Evolutionary conservation across 2,797 vertebrate species (phyloP), one percentile per base, ranked within the genome.

Genomic region (Macropus fuliginosus): DNA sequence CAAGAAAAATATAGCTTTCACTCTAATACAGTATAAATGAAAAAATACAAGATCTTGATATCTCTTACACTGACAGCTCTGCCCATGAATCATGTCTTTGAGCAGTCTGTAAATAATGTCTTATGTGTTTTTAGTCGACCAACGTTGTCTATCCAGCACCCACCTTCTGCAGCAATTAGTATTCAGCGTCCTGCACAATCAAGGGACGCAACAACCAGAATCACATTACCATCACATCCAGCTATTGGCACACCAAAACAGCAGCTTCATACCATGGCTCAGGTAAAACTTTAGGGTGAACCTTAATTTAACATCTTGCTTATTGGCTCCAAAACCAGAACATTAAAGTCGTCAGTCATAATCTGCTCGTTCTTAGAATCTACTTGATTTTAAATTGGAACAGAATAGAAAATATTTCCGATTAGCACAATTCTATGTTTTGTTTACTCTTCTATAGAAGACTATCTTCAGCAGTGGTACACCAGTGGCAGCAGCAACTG

Each of bases 381-480:
- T 21, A 28, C 54, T 50, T 90, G 92, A 13, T 5, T 91, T 62
- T 90, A 90, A 91, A 46, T 55, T 10, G 40, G 9, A 55, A 1
- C 1, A 11, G 6, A 92, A 50, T 54, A 10, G 54, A 46, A 54
- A 56, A 8, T 31, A 24, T 57, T 92, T 50, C 91, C 57, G 0
- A n/a, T 55, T 54, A 3, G 89, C 89, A 90, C 95, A 81, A 95
- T 40, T 92, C 34, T 92, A 54, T 96, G 56, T 0, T 91, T 97
- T 97, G 34, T 54, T 97, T 90, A 52, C 91, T 59, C 59, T 94
- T 95, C 91, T 91, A 13, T 97, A 99, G 99, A 99, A 99, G 98
- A 99, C 99, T 0, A 99, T 99, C 97, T 99, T 99, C 98, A 99
- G 99, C 97, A 99, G 99, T 95, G 99, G 99, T 96, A 99, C 99